Evolutionary conservation across 64 coral and sea anemone genomes (phyloP).

Genomic region (Montipora capricornis): DNA sequence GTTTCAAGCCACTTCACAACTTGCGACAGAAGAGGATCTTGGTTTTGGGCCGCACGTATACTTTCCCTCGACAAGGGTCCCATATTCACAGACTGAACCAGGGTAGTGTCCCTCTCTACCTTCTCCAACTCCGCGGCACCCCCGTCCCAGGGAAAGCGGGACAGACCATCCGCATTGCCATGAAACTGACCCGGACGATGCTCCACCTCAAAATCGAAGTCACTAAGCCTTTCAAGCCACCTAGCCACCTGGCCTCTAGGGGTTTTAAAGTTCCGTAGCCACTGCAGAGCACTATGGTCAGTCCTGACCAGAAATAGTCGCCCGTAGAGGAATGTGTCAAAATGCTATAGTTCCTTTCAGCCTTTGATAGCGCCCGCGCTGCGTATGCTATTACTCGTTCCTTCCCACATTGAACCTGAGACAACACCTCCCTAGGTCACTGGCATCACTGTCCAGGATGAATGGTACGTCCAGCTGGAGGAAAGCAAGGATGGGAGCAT

Average conservation of each 20-base stretch:
- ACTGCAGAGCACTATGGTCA: constrained; percentile 63
- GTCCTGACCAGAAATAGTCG: constrained; percentile 40
- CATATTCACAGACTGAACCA: background rate
- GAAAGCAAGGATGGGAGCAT: too few species aligned
- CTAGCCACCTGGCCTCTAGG: constrained; percentile 12
- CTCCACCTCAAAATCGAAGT: constrained; percentile 67
- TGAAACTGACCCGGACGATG: constrained; percentile 40
- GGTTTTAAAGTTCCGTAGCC: constrained; percentile 65
- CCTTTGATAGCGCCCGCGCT: too few species aligned
- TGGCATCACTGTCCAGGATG: too few species aligned
- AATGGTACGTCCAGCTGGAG: too few species aligned
- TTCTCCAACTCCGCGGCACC: background rate
- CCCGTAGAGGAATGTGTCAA: constrained; percentile 23
- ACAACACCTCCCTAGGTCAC: too few species aligned
- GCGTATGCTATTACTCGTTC: too few species aligned
- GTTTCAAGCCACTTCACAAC: too few species aligned
- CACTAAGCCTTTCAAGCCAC: constrained; percentile 36
- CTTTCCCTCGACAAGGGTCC: too few species aligned
- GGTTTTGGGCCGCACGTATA: too few species aligned
- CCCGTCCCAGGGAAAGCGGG: constrained; percentile 20
- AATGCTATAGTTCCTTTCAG: too few species aligned
- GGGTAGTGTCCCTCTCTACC: background rate
- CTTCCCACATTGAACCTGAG: too few species aligned
- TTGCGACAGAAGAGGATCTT: too few species aligned
- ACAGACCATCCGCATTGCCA: constrained; percentile 66